phyloP scores from a whole-genome alignment of 1,140 invertebrate species.

The Lordiphosa stackelbergi region DNA sequence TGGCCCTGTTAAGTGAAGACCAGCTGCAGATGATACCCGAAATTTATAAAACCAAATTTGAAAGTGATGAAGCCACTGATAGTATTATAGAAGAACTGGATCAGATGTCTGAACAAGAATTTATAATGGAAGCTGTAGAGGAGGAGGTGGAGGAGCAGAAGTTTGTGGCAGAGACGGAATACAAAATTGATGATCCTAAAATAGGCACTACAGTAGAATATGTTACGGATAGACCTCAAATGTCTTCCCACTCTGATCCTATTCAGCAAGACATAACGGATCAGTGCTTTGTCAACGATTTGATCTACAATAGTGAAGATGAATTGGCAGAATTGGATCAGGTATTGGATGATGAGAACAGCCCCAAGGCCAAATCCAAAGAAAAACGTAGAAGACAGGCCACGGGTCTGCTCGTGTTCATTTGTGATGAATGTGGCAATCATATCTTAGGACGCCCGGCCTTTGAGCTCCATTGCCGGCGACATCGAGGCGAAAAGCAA shows the following conservation, averaged over 20 bases:
- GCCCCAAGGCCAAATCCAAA: constrained; percentile 13
- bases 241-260: no score
- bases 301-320: constrained; percentile 8
- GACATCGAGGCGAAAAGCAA: constrained; percentile 54
- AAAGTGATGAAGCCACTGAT: background rate
- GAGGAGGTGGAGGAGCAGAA: background rate
- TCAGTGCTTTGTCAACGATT: background rate
- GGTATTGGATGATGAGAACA: constrained; percentile 12
- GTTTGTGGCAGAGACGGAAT: background rate
- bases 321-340: constrained; percentile 9
- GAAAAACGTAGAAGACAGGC: background rate
- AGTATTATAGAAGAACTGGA: background rate
- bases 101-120: background rate
- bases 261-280: background rate
- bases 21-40: constrained; percentile 20
- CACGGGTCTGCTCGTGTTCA: constrained; percentile 5
- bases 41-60: background rate
- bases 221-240: no score
- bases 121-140: background rate
- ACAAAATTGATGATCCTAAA: constrained; percentile 1
- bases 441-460: constrained; percentile 33
- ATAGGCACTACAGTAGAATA: background rate
- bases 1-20: constrained; percentile 19
- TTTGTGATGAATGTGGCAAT: constrained; percentile 41
- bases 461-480: constrained; percentile 40